Percentiles rank a stretch among this genome's conserved stretches.
Evolutionary conservation across 2,888 invertebrate species (phyloP).

Genomic region (Trypoxylon attenuatum): DNA sequence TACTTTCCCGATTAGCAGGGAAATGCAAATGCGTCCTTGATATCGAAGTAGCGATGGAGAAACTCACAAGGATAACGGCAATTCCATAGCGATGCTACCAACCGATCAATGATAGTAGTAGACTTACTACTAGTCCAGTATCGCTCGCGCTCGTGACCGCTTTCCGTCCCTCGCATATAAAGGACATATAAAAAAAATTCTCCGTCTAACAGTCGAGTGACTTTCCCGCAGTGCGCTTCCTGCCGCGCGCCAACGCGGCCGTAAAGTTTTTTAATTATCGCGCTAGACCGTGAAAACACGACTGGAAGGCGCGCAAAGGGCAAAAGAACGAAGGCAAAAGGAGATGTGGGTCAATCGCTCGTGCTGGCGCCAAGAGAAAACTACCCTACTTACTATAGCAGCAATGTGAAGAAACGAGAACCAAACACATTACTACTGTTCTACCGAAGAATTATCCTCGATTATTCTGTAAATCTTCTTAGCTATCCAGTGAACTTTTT

Average conservation of each 20-base stretch:
- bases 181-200: no score
- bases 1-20: no score
- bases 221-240: neutral
- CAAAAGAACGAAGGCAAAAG: neutral
- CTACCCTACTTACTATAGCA: no score
- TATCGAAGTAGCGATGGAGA: neutral
- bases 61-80: slow-evolving; percentile 4
- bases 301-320: slow-evolving; percentile 6
- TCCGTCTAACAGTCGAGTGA: no score
- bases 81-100: neutral
- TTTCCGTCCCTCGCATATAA: no score
- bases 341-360: slow-evolving; percentile 33
- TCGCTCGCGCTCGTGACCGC: neutral
- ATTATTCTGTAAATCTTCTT: neutral
- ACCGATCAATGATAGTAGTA: slow-evolving; percentile 5
- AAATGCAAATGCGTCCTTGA: slow-evolving; percentile 4
- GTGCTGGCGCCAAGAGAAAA: slow-evolving; percentile 8
- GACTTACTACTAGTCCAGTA: neutral
- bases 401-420: no score
- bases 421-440: no score
- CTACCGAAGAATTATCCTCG: no score
- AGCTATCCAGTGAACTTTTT: neutral
- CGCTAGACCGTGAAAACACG: neutral
- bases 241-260: neutral
- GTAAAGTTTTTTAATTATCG: slow-evolving; percentile 27